Base-by-base conservation (phyloP, 1,140 invertebrate species). In the Ips nitidus region DNA sequence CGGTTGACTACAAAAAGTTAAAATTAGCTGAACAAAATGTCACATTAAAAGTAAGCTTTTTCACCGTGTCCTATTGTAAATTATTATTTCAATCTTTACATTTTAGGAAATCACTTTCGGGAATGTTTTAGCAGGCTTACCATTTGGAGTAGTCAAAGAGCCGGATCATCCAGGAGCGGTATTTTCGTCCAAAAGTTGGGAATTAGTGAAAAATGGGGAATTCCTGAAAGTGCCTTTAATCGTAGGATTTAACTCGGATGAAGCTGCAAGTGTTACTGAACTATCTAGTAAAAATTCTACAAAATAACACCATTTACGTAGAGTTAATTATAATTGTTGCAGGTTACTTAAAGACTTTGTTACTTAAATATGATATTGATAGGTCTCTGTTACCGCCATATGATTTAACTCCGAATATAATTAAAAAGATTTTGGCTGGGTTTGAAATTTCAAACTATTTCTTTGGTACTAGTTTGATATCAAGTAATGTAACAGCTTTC, bases 221-320 rank as follows among this genome's bases (percentile, higher is more conserved):
- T 77, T 76, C 70, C 56, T 70, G 45, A 66, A 70, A 39, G 73
- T 79, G 36, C 75, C 78, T 38, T 50, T 71, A 6, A 66, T 79
- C 36, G 68, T 78, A 8, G 78, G 78, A 36, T 71, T 72, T 52
- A 79, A 73, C 67, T 77, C 76, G 4, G 22, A 22, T 22, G 22
- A 78, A 71, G 55, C 50, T 1, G 68, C 6, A 50, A 41, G 41
- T 22, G 8, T 2, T 1, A 22, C 45, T 3, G 43, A 45, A 1
- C 22, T 50, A 50, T 1, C 0, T 2, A 6, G 1, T 6, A 8
- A 50, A 50, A 50, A 50, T 22, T 1, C 45, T 50, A 8, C 22
- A 45, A 2, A 47, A 8, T 50, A 50, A 50, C 2, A 50, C 45
- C 45, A 22, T 22, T 22, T 22, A 22, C 22, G 22, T 22, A 22